Evolutionary conservation across 2,797 vertebrate genomes (phyloP), one percentile per base, ranked within the genome.

Genomic region (Eutrigla gurnardus): DNA sequence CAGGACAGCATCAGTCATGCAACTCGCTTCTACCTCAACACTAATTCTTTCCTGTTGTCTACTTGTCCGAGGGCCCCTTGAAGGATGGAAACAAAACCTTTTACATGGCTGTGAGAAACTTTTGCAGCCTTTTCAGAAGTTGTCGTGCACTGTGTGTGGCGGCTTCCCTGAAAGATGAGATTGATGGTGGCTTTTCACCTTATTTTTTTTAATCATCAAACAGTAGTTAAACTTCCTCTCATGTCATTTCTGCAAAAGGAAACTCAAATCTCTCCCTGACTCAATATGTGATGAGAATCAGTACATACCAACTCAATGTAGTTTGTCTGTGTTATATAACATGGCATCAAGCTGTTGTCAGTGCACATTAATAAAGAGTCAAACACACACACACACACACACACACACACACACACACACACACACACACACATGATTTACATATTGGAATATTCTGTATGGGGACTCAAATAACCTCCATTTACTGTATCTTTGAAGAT

Each of bases 31-130:
- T 32, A 6, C 14, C 17, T n/a, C 55, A 33, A 37, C 60, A 35
- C 32, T 45, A 5, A 43, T 39, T 36, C 69, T 73, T 72, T 72
- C 66, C 32, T 36, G 54, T 9, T 52, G 40, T 46, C 17, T 12
- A 2, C 43, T 47, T 58, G 49, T 61, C 8, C 0, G 4, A 13
- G n/a, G 42, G 65, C 39, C 70, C 43, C 60, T 46, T 69, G 43
- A 76, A 36, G 55, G 53, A 61, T 60, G 47, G 62, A 37, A 18
- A 14, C 62, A 0, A 43, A 54, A 10, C 18, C 1, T 36, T 61
- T 52, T 13, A 60, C 36, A 40, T 5, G 5, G 4, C 36, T 53
- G 43, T 46, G 72, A 69, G 72, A 73, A 65, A 55, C 25, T 4
- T 52, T 8, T 8, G 37, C 32, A 52, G 7, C 47, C 15, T n/a